Evolutionary conservation across 2,888 invertebrate genomes (phyloP).

Genomic region (Pammene fasciana): DNA sequence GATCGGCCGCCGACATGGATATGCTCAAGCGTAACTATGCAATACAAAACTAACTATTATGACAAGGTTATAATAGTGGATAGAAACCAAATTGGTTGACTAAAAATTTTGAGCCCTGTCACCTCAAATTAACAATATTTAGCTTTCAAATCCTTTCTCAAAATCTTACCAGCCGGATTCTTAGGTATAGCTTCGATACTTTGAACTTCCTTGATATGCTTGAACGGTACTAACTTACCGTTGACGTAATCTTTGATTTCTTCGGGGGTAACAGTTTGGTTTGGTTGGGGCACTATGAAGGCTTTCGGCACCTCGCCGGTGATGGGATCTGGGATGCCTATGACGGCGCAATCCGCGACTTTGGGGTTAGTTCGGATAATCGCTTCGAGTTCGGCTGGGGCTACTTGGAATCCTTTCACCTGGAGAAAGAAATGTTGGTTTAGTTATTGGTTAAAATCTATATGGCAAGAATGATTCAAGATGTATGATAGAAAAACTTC

Average conservation of each 20-base stretch:
- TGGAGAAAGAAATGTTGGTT: constrained; percentile 44
- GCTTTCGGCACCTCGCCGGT: constrained; percentile 92
- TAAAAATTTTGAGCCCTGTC: too few species aligned
- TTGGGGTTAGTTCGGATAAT: constrained; percentile 88
- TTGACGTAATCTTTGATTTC: constrained; percentile 87
- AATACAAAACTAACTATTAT: too few species aligned
- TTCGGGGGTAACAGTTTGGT: constrained; percentile 70
- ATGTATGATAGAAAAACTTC: too few species aligned
- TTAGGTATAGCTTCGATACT: constrained; percentile 89
- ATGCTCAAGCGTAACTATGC: too few species aligned
- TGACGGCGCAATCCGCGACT: constrained; percentile 91
- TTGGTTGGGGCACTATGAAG: constrained; percentile 84
- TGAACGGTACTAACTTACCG: constrained; percentile 88
- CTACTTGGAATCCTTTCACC: constrained; percentile 90
- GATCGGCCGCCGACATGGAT: too few species aligned
- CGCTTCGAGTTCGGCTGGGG: constrained; percentile 94
- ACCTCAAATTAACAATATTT: constrained; percentile 60
- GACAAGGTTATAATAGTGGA: too few species aligned
- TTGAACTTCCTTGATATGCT: constrained; percentile 86
- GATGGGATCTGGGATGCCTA: constrained; percentile 88
- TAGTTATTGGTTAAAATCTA: too few species aligned
- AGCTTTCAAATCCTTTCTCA: constrained; percentile 84
- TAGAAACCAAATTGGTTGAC: too few species aligned
- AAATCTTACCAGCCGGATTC: constrained; percentile 89
- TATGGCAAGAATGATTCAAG: too few species aligned